Base-by-base conservation (phyloP, 2,888 invertebrate species). In the Rhingia campestris region DNA sequence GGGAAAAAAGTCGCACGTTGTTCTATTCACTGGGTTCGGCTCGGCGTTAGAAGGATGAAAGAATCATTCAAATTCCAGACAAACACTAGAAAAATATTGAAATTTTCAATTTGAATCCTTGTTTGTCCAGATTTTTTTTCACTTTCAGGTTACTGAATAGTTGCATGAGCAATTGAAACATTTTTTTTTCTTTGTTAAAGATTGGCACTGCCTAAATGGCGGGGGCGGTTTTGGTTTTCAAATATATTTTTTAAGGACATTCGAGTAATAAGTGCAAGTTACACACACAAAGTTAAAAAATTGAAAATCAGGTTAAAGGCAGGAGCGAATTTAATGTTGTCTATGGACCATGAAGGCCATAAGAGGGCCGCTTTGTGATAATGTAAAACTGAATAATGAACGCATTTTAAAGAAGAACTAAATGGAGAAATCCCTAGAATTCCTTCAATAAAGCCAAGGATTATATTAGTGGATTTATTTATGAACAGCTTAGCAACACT, bases 51-150 rank as follows among this genome's bases (percentile, higher is more conserved):
- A 37, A 35, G 59, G 54, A 56, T 56, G 41, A 10, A 22, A 30
- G 56, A 63, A 53, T 77, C 47, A 82, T 77, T 73, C 61, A 77
- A 82, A 73, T 82, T 72, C 67, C 63, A 43, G 7, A 49, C 67
- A 82, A 82, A 82, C 77, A 77, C 81, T 77, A 61, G 72, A 82
- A 70, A 76, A 77, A 81, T 81, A 81, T 81, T 72, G 61, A 73
- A 82, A 82, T 69, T 67, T 63, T 77, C 63, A 73, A 77, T 70
- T 81, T 67, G 33, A 67, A 51, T 56, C 51, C 59, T 61, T 66
- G 66, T 77, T 77, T 61, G 61, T 66, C 22, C 22, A 4, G 14
- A 35, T 7, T 47, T 54, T 58, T 32, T 37, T 35, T 32, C 7
- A 30, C 33, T 39, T 22, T 37, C 4, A 12, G 2, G n/a, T 49